Conservation (phyloP, 2,888 invertebrate species). For the Rhingia rostrata region DNA sequence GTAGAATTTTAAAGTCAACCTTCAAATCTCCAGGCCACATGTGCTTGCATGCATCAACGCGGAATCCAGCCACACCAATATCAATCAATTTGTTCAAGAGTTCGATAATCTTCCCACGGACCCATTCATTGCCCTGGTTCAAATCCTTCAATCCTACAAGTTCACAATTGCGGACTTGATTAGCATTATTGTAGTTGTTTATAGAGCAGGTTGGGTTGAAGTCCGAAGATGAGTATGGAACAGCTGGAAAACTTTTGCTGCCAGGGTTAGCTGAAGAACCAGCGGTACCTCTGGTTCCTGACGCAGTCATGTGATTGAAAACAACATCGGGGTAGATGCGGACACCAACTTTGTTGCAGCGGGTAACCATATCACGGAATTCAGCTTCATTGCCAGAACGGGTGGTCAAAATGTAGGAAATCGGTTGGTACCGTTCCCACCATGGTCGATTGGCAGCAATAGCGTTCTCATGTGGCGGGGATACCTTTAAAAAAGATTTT, state of each 20-base stretch:
- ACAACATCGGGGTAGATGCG: slow-evolving; percentile 91
- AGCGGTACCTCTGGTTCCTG: slow-evolving; percentile 84
- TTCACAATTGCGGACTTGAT: slow-evolving; percentile 88
- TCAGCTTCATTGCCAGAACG: slow-evolving; percentile 89
- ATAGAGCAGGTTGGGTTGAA: slow-evolving; percentile 89
- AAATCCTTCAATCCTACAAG: slow-evolving; percentile 90
- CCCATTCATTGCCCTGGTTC: slow-evolving; percentile 85
- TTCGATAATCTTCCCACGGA: slow-evolving; percentile 78
- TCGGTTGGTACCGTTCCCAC: slow-evolving; percentile 94
- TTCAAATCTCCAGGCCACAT: slow-evolving; percentile 91
- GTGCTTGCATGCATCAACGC: slow-evolving; percentile 91
- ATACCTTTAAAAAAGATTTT: slow-evolving; percentile 82
- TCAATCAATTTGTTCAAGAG: slow-evolving; percentile 82
- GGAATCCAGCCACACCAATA: slow-evolving; percentile 93
- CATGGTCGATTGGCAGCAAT: slow-evolving; percentile 87
- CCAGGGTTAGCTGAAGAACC: slow-evolving; percentile 84
- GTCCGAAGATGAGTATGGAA: slow-evolving; percentile 87
- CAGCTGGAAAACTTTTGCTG: slow-evolving; percentile 84
- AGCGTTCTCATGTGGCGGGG: slow-evolving; percentile 89
- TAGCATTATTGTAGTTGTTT: slow-evolving; percentile 86
- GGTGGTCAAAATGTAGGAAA: slow-evolving; percentile 89
- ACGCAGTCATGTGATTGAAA: slow-evolving; percentile 87
- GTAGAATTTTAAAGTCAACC: neutral
- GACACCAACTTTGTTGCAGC: slow-evolving; percentile 90
- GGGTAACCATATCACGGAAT: slow-evolving; percentile 88